Conservation (phyloP, 1,140 invertebrate species). For the Diabrotica virgifera region DNA sequence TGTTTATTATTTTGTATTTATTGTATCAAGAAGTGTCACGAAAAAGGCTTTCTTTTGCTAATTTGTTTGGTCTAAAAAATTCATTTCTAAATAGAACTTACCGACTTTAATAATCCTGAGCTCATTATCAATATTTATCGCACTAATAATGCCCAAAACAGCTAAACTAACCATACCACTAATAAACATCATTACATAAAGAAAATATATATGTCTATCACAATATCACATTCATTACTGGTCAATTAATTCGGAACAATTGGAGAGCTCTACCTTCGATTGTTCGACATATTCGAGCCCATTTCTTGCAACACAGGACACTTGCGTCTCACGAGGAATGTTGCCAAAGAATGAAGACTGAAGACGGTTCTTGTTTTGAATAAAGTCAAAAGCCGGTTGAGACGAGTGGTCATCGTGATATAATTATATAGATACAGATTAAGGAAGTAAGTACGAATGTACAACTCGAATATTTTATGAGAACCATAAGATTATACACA, state of each 20-base stretch:
- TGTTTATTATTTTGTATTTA: too few species aligned
- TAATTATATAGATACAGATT: neutral
- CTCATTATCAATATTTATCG: conserved; percentile 28
- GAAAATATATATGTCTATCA: neutral
- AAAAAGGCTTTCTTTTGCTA: too few species aligned
- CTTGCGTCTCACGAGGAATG: neutral
- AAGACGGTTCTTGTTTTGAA: neutral
- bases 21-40: too few species aligned
- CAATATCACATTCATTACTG: neutral
- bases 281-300: conserved; percentile 1
- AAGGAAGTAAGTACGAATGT: too few species aligned
- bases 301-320: conserved; percentile 7
- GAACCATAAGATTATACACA: too few species aligned
- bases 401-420: neutral
- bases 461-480: too few species aligned
- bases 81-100: conserved; percentile 14
- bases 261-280: neutral
- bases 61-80: too few species aligned
- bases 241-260: neutral
- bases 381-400: neutral
- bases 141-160: conserved; percentile 22
- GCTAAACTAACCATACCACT: conserved; percentile 6
- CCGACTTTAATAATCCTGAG: conserved; percentile 27
- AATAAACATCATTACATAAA: conserved; percentile 5
- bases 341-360: neutral